phyloP scores from a whole-genome alignment of 2,888 invertebrate species.

The Acrocyrtus sp. region DNA sequence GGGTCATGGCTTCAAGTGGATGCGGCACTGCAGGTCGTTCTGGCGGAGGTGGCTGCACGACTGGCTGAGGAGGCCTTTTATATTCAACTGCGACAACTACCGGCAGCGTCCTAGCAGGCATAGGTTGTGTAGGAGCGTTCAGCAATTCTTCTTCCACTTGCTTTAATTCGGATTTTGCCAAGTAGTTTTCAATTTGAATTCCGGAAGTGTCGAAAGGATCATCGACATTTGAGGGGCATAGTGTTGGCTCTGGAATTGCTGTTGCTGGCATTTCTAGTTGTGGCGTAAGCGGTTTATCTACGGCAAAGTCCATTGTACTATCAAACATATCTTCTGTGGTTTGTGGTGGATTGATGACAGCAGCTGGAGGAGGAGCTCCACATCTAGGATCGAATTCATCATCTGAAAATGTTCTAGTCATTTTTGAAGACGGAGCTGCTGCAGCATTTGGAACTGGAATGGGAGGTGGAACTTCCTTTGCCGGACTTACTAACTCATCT shows the following conservation, averaged over 20 bases:
- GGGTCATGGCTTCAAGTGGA: conserved; percentile 31
- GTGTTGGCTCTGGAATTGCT: conserved; percentile 68
- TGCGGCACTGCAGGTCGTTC: conserved; percentile 22
- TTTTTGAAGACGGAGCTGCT: neutral
- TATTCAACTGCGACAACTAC: conserved; percentile 21
- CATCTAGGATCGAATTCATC: conserved; percentile 78
- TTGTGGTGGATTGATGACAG: conserved; percentile 3
- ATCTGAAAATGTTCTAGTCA: conserved; percentile 10
- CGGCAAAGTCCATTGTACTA: conserved; percentile 31
- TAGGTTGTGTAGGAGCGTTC: conserved; percentile 72
- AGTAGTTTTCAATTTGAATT: conserved; percentile 40
- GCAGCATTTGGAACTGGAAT: neutral
- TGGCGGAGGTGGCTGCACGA: conserved; percentile 6
- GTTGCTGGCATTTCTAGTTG: conserved; percentile 63
- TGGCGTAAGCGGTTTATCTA: conserved; percentile 51
- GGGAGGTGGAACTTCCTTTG: neutral
- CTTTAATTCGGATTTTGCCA: conserved; percentile 70
- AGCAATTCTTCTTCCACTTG: conserved; percentile 71
- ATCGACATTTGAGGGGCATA: conserved; percentile 25
- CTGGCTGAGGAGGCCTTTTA: conserved; percentile 19
- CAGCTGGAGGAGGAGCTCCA: conserved; percentile 62
- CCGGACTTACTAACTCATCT: conserved; percentile 72
- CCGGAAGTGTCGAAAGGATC: conserved; percentile 78
- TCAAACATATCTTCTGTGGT: conserved; percentile 51
- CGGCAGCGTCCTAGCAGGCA: conserved; percentile 72